phyloP scores from a whole-genome alignment of 2,113 vertebrate species.

The Centropus unirufus region DNA sequence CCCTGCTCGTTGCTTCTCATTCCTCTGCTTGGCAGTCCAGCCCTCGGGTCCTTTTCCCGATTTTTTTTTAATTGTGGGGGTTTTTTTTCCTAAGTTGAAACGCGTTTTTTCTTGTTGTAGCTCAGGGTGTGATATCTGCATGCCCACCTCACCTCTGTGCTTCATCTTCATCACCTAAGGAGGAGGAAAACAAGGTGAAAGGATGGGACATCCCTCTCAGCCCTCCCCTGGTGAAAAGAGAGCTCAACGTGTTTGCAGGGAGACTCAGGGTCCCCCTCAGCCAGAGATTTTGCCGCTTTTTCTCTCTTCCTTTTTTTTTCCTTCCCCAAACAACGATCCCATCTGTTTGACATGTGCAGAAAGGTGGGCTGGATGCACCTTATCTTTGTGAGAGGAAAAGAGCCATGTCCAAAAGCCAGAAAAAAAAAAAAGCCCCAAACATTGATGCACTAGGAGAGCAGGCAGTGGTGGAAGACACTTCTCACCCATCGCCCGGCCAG shows the following conservation, averaged over 20 bases:
- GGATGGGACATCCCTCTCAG: background rate
- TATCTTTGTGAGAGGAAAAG: background rate
- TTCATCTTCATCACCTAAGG: constrained; percentile 39
- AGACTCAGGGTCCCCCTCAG: background rate
- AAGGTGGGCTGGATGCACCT: constrained; percentile 58
- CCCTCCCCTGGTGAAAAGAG: background rate
- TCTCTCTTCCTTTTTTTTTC: background rate
- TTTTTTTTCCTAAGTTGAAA: constrained; percentile 56
- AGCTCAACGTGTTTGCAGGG: background rate
- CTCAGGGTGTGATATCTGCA: constrained; percentile 64
- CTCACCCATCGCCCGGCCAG: constrained; percentile 43
- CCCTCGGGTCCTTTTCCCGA: background rate
- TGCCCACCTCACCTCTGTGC: constrained; percentile 44
- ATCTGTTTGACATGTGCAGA: constrained; percentile 66
- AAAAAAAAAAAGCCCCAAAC: background rate
- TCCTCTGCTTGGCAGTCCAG: background rate
- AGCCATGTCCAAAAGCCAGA: background rate
- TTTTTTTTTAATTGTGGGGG: no score
- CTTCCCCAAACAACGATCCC: constrained; percentile 19
- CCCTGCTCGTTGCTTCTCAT: background rate
- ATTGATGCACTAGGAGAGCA: background rate
- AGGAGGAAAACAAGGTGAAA: background rate
- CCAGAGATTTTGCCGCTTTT: background rate
- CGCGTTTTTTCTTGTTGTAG: constrained; percentile 62
- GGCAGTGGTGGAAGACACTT: background rate